Evolutionary conservation across 2,113 vertebrate species (phyloP).

Genomic region (Leucopternis melanops): DNA sequence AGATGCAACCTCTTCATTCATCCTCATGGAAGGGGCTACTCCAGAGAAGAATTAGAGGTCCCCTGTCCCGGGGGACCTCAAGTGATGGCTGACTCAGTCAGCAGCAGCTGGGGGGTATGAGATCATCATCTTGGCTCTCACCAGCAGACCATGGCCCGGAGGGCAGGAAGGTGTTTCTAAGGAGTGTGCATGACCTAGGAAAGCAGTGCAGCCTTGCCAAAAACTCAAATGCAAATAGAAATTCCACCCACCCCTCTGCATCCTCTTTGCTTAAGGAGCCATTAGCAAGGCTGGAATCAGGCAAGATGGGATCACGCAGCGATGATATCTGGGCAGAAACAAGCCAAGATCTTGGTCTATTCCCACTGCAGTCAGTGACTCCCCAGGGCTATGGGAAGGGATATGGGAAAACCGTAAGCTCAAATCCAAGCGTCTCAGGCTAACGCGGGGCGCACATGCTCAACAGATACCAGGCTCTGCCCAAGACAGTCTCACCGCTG

Average conservation of each 20-base stretch:
- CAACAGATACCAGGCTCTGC: not conserved
- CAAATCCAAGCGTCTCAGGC: not conserved
- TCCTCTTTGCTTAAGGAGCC: conserved; percentile 33
- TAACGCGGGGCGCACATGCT: not conserved
- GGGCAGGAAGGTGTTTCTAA: conserved; percentile 1
- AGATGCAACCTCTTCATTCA: not conserved
- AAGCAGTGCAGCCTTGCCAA: not conserved
- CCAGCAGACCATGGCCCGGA: not conserved
- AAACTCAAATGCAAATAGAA: not conserved
- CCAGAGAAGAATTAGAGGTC: not conserved
- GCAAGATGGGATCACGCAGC: not conserved
- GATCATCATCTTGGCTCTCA: not conserved
- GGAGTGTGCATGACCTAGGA: not conserved
- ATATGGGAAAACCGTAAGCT: not conserved
- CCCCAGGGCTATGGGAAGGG: not conserved
- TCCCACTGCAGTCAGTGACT: not conserved
- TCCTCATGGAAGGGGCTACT: not conserved
- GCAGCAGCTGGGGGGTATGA: not conserved
- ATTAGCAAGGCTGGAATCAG: not conserved
- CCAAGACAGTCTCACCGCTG: not conserved
- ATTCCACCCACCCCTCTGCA: conserved; percentile 34
- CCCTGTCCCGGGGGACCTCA: not conserved
- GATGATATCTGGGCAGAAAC: conserved; percentile 23
- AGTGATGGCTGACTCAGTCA: not conserved
- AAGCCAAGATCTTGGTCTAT: not conserved